Base-by-base conservation (phyloP, 2,888 invertebrate species). In the Metellina segmentata region DNA sequence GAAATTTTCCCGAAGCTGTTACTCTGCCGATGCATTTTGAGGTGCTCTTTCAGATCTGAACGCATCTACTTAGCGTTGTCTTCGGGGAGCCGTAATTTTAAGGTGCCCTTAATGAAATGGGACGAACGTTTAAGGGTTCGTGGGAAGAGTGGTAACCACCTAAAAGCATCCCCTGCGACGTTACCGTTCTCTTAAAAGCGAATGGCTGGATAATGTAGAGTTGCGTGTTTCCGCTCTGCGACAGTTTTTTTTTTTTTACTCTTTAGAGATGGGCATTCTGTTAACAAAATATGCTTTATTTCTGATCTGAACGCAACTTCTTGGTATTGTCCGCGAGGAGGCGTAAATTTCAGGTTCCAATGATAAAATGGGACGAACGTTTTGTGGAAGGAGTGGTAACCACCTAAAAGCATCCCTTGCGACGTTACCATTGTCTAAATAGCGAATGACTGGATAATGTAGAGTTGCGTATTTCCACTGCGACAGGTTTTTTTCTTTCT, bases 1-100 rank as follows among this genome's bases (percentile, higher is more conserved):
- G 13, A 87, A 87, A 87, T 51, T 70, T 53, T 61, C 61, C 69
- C 70, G 34, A 34, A 34, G 34, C 34, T 34, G 83, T 74, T 48
- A 74, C 61, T 16, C 61, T 11, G 61, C 61, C 16, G 61, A 61
- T 61, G 61, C 61, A 61, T 61, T 61, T 61, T 8, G 61, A 61
- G 61, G 13, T 61, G 61, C 61, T 61, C 61, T 61, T 61, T 61
- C 7, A 34, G 34, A 34, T 34, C 34, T 34, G 34, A 34, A 34
- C 34, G 61, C 16, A 61, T 61, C 61, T 61, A 61, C 61, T 61
- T 61, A 61, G 61, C 34, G 61, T 16, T 61, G 16, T 16, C 61
- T 61, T 61, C 16, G 61, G 61, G 61, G 81, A 34, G 7, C 52
- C 69, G 61, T 61, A 20, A 81, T 61, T 81, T 81, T 81, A 16